Evolutionary conservation across 2,113 vertebrate genomes (phyloP).

Genomic region (Cyphotilapia sp.): DNA sequence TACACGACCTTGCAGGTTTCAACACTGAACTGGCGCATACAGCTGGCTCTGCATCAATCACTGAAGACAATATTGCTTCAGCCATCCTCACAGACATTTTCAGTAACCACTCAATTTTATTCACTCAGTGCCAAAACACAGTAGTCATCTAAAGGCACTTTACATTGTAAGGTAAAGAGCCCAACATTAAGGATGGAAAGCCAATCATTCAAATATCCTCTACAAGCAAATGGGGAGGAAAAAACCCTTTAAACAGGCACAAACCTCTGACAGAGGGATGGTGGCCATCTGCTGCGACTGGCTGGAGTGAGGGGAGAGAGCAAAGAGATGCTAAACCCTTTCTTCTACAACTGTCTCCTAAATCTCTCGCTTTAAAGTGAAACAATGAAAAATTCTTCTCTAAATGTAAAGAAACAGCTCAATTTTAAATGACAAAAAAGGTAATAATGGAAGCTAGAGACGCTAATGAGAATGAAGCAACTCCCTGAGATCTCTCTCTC

Average conservation of each 20-base stretch:
- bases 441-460: neutral
- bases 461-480: neutral
- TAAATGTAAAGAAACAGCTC: neutral
- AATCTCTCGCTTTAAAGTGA: neutral
- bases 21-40: neutral
- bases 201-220: neutral
- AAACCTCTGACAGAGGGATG: neutral
- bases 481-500: neutral
- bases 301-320: neutral
- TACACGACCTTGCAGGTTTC: neutral
- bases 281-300: neutral
- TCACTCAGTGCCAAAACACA: neutral
- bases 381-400: neutral
- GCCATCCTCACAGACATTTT: neutral
- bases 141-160: neutral
- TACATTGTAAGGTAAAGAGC: neutral
- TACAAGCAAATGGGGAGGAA: neutral
- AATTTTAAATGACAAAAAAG: neutral
- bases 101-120: neutral
- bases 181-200: neutral
- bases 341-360: neutral
- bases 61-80: neutral
- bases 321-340: neutral
- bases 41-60: neutral
- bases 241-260: neutral